Base-by-base conservation (phyloP, 2,113 vertebrate genomes). In the Melanocharis versteri region DNA sequence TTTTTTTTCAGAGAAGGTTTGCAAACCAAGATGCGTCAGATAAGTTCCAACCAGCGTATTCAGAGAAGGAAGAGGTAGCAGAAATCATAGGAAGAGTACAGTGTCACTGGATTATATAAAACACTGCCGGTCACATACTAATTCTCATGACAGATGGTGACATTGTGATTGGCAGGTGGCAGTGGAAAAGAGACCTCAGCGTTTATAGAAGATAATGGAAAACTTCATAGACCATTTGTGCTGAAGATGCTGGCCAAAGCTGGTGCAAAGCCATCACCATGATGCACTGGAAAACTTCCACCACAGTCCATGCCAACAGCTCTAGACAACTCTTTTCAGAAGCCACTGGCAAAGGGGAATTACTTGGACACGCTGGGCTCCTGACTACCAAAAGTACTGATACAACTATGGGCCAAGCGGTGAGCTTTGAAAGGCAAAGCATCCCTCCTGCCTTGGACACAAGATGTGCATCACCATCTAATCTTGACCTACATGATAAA, bases 321-420 rank as follows among this genome's bases (percentile, higher is more conserved):
- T 89, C 35, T 4, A 35, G 7, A 51, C 42, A 64, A 20, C 7
- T 47, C 47, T 33, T 53, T 42, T 7, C 48, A 82, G 21, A 14
- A 93, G 39, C 27, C 42, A 37, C 23, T 37, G 37, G 33, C 64
- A 48, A 76, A 78, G 17, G 11, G 17, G 58, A 75, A 56, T 80
- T 37, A 40, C 30, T 61, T 35, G 44, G 51, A 51, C 17, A 26
- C 1, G 0, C 0, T 13, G 23, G 31, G 13, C 11, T 33, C 40
- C 75, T 31, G 28, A 35, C 24, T 30, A 56, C 22, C 37, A 16
- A 8, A 88, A 72, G 26, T 3, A 20, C 1, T 4, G 33, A 53
- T 4, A 58, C 10, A 14, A 60, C 18, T 21, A 6, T 7, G 42
- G 20, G 53, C 21, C 50, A 73, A 30, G 27, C 33, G 11, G 8